These are phyloP conservation scores for Lepidocolaptes lacrymiger DNA, from an alignment of 2,797 vertebrate species.

Conservation along the genomic window DNA sequence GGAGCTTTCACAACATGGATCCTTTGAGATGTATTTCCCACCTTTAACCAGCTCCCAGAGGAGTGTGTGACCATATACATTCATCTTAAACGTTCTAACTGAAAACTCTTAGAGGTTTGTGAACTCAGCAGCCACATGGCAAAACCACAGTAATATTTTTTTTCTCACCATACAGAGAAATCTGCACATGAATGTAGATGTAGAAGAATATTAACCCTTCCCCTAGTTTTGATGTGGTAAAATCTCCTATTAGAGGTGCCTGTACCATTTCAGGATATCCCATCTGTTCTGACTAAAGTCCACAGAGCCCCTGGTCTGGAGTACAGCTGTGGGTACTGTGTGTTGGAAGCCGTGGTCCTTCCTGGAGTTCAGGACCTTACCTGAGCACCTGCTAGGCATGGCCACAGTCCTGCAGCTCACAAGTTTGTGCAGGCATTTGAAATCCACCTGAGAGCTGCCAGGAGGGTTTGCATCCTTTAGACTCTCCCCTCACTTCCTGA, in stretches of 20 bases:
- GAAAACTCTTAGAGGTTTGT: not conserved
- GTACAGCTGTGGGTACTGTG: not conserved
- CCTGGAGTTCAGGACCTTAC: not conserved
- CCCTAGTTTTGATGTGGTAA: not conserved
- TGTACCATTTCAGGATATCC: not conserved
- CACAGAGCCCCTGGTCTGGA: not conserved
- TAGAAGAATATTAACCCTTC: not conserved
- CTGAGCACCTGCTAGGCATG: not conserved
- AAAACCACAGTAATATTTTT: not conserved
- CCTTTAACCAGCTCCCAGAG: not conserved
- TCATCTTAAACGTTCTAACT: not conserved
- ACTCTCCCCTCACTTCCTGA: not conserved
- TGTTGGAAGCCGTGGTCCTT: not conserved
- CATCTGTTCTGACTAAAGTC: not conserved
- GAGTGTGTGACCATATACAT: not conserved
- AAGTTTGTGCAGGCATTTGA: not conserved
- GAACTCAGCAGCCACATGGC: not conserved
- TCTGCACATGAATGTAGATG: not conserved
- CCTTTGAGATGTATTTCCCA: not conserved
- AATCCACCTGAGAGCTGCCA: not conserved
- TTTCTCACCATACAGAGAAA: not conserved
- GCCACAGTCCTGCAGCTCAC: not conserved
- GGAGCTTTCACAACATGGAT: not conserved
- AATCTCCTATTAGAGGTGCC: not conserved
- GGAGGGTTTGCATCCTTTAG: not conserved